Conservation (phyloP, 2,113 vertebrate species). For the Neolamprologus caudopunctatus region DNA sequence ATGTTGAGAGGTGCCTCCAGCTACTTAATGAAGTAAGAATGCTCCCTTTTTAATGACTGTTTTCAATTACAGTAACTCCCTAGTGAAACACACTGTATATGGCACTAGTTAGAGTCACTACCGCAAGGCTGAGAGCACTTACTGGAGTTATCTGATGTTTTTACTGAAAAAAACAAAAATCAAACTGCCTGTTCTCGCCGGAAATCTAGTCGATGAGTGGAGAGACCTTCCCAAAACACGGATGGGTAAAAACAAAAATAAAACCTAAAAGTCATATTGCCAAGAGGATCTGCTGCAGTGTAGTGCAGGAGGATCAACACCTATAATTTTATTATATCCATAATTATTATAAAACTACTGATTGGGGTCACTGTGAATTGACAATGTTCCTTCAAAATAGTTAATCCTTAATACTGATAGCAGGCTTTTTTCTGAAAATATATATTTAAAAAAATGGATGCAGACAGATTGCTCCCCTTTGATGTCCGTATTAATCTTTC, state of each 20-base stretch:
- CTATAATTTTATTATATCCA: background rate
- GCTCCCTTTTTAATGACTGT: background rate
- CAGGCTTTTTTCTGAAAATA: background rate
- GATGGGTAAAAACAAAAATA: background rate
- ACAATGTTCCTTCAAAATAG: background rate
- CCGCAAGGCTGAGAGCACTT: background rate
- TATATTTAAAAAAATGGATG: background rate
- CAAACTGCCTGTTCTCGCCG: background rate
- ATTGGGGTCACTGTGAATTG: background rate
- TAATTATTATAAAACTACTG: background rate
- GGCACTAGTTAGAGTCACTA: background rate
- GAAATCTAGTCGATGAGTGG: background rate
- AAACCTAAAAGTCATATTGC: background rate
- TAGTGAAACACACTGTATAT: background rate
- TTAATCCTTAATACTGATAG: background rate
- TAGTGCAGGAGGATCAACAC: background rate
- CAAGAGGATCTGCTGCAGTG: background rate
- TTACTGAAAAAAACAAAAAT: background rate
- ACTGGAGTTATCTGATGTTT: background rate
- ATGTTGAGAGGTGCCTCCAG: background rate
- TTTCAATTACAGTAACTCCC: background rate
- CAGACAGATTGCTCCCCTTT: slow-evolving; percentile 3
- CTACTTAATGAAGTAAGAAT: background rate
- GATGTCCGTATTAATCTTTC: slow-evolving; percentile 4
- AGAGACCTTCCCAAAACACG: background rate